A percentile compares a stretch with the other conserved stretches of the same genome.
Evolutionary conservation across 2,888 invertebrate species (phyloP).

Genomic region (Glyphotaelius pellucidus): DNA sequence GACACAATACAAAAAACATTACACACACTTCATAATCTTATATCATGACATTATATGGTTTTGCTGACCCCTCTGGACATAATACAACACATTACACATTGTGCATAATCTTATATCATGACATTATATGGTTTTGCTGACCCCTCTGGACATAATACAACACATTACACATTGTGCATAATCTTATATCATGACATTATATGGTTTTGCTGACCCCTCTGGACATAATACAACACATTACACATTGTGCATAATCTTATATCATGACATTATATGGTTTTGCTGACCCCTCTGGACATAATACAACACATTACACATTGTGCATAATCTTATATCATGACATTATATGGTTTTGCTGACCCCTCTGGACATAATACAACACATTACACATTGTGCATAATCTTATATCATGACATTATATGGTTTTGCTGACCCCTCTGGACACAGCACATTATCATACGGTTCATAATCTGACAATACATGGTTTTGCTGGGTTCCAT

Average conservation of each 20-base stretch:
- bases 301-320: too few relatives aligned
- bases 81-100: neutral
- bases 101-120: too few relatives aligned
- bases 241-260: neutral
- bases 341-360: too few relatives aligned
- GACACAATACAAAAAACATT: conserved; percentile 7
- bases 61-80: conserved; percentile 69
- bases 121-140: conserved; percentile 75
- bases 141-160: conserved; percentile 53
- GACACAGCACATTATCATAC: too few relatives aligned
- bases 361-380: too few relatives aligned
- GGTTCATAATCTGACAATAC: too few relatives aligned
- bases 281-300: conserved; percentile 69
- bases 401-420: too few relatives aligned
- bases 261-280: conserved; percentile 72
- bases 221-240: conserved; percentile 4
- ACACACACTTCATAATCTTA: neutral
- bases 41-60: conserved; percentile 71
- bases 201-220: conserved; percentile 75
- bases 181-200: neutral
- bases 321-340: too few relatives aligned
- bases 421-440: too few relatives aligned
- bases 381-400: too few relatives aligned
- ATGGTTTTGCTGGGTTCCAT: too few relatives aligned
- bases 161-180: neutral